Conservation (phyloP, 2,888 invertebrate genomes). For the Bombylius major region DNA sequence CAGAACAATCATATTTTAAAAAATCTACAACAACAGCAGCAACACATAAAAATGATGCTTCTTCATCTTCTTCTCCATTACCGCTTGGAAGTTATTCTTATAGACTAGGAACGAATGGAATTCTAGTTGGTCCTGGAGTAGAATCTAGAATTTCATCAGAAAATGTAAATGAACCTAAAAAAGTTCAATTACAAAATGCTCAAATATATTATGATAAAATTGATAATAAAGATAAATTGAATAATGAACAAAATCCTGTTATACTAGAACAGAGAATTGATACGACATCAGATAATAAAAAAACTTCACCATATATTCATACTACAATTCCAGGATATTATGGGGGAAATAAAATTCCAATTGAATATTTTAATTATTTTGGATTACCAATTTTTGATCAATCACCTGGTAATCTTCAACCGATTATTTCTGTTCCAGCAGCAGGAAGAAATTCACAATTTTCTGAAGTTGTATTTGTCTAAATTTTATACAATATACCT, state of each 20-base stretch:
- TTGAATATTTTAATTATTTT: neutral
- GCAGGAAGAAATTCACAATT: neutral
- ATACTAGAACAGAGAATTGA: too few relatives aligned
- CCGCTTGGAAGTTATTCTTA: neutral
- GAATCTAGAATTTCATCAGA: too few relatives aligned
- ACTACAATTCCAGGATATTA: neutral
- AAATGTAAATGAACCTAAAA: too few relatives aligned
- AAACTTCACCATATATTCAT: neutral
- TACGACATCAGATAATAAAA: neutral
- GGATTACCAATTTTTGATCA: neutral
- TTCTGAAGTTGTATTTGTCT: neutral
- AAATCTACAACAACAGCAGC: too few relatives aligned
- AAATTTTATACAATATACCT: neutral
- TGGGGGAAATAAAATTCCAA: neutral
- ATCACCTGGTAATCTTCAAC: neutral
- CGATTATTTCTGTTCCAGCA: neutral
- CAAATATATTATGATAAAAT: too few relatives aligned
- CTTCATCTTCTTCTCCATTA: neutral
- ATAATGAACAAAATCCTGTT: too few relatives aligned
- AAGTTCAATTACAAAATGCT: too few relatives aligned
- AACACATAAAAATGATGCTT: too few relatives aligned
- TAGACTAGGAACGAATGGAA: neutral
- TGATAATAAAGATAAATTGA: too few relatives aligned
- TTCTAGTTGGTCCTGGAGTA: neutral
- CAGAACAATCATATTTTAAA: neutral